Conservation (phyloP, 2,113 vertebrate genomes). For the Syrmaticus mikado region DNA sequence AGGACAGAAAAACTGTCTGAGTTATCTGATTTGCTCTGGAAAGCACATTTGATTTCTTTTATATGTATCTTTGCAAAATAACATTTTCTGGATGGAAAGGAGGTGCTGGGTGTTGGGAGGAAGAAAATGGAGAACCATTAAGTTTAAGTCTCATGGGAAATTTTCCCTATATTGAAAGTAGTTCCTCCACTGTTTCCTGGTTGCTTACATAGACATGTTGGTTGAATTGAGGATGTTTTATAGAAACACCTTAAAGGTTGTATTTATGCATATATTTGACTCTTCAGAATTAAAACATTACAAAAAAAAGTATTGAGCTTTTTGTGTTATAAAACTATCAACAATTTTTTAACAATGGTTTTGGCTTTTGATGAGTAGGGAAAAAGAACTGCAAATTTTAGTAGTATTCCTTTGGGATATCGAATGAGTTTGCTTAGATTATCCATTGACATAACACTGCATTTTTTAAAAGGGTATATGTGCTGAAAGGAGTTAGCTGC, state of each 20-base stretch:
- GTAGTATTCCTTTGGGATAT: neutral
- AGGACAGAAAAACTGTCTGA: neutral
- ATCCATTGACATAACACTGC: neutral
- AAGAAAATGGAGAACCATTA: neutral
- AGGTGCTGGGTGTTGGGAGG: neutral
- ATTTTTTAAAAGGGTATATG: neutral
- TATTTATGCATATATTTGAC: neutral
- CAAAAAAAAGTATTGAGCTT: neutral
- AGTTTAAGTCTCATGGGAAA: neutral
- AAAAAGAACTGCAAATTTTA: neutral
- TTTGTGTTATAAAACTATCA: neutral
- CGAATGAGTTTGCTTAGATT: neutral
- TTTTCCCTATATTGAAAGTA: neutral
- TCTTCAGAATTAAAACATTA: conserved; percentile 5
- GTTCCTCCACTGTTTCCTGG: neutral
- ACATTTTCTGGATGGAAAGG: neutral
- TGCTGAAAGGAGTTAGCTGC: neutral
- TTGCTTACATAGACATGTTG: conserved; percentile 6
- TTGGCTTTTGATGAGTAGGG: neutral
- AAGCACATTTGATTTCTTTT: neutral
- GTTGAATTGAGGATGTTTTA: neutral
- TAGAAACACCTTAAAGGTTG: neutral
- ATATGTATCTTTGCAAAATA: neutral
- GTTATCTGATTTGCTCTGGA: conserved; percentile 13
- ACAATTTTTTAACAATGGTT: neutral